Conservation (phyloP, 1,140 invertebrate genomes). For the Anoplolepis gracilipes region DNA sequence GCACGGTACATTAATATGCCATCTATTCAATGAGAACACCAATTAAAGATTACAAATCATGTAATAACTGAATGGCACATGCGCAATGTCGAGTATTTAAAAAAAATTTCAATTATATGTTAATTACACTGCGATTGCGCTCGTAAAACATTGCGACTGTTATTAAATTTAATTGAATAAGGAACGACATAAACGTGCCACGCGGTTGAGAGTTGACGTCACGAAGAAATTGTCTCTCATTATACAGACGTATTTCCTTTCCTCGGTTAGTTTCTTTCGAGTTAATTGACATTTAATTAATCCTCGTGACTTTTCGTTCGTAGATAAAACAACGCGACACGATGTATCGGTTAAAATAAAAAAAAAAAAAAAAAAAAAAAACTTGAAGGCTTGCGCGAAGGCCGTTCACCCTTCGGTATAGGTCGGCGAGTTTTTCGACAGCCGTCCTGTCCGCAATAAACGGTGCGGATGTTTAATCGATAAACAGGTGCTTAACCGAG, state of each 20-base stretch:
- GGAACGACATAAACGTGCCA: not conserved
- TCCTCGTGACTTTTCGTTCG: not conserved
- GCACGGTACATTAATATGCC: not conserved
- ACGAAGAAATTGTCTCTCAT: not conserved
- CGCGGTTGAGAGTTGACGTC: too few relatives aligned
- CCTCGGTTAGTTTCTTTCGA: not conserved
- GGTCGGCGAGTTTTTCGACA: constrained; percentile 52
- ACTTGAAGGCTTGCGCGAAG: constrained; percentile 11
- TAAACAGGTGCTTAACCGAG: constrained; percentile 55
- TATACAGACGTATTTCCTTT: not conserved
- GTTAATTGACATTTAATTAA: not conserved
- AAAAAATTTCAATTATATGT: constrained; percentile 9
- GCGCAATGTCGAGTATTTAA: not conserved
- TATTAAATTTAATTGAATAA: not conserved
- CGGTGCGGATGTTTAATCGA: constrained; percentile 59
- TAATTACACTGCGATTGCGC: not conserved
- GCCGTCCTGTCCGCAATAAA: constrained; percentile 42
- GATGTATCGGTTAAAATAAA: constrained; percentile 43
- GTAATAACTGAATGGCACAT: constrained; percentile 2
- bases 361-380: constrained; percentile 38
- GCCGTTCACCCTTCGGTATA: constrained; percentile 46
- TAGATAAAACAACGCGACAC: constrained; percentile 1
- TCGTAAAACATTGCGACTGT: not conserved
- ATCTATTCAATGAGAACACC: constrained; percentile 11
- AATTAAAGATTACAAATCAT: constrained; percentile 32